phyloP scores from a whole-genome alignment of 2,888 invertebrate species.

The Malthinus flaveolus region DNA sequence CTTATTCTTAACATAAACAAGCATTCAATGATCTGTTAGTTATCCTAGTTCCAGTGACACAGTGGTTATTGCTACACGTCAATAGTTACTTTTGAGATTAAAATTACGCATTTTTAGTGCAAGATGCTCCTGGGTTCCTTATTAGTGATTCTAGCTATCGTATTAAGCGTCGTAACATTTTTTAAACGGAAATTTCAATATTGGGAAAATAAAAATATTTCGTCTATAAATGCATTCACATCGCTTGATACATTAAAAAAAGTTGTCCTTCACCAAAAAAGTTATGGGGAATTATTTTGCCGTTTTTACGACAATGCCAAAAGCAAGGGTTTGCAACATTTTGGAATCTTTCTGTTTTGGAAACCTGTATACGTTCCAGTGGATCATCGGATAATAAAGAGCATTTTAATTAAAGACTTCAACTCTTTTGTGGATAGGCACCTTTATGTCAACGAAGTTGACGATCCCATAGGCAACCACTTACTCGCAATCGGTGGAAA shows the following conservation, averaged over 20 bases:
- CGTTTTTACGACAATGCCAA: not conserved
- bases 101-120: no score
- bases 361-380: not conserved
- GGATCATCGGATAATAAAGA: not conserved
- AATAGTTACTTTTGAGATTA: no score
- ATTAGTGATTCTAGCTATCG: no score
- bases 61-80: no score
- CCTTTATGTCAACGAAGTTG: constrained; percentile 35
- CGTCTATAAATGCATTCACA: constrained; percentile 3
- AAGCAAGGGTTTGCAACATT: not conserved
- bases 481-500: constrained; percentile 59
- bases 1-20: no score
- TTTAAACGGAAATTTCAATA: no score
- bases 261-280: no score
- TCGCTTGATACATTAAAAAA: constrained; percentile 16
- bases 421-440: constrained; percentile 63
- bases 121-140: no score
- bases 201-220: constrained; percentile 26
- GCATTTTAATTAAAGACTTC: constrained; percentile 62
- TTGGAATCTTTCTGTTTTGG: not conserved
- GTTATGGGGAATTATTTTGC: not conserved
- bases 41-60: no score
- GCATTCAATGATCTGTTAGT: no score
- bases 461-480: constrained; percentile 61
- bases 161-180: no score